phyloP scores from a whole-genome alignment of 2,888 invertebrate genomes.

The Hydroisotoma schaefferi region DNA sequence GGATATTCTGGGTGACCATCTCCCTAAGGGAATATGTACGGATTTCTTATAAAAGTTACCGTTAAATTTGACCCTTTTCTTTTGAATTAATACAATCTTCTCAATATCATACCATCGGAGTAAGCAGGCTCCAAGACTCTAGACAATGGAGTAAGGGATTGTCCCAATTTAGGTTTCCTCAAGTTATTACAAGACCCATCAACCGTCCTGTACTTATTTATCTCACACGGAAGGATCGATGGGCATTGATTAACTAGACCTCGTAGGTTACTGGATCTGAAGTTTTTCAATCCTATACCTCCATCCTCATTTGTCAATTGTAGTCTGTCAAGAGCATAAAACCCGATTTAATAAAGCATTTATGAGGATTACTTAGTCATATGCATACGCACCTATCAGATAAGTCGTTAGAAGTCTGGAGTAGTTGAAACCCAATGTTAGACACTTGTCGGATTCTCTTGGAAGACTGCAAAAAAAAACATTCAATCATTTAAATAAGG shows the following conservation, averaged over 20 bases:
- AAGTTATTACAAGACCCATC: slow-evolving; percentile 96
- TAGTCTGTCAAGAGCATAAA: slow-evolving; percentile 17
- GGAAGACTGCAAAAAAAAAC: slow-evolving; percentile 34
- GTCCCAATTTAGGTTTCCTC: slow-evolving; percentile 74
- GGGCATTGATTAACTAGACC: slow-evolving; percentile 34
- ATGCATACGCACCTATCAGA: slow-evolving; percentile 22
- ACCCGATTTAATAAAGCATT: not conserved
- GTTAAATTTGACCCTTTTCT: not conserved
- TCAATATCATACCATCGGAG: slow-evolving; percentile 57
- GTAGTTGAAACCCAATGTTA: slow-evolving; percentile 35
- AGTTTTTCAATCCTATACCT: slow-evolving; percentile 36
- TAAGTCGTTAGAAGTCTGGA: slow-evolving; percentile 42
- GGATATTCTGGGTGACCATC: slow-evolving; percentile 53
- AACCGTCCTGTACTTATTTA: slow-evolving; percentile 62
- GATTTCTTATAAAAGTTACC: not conserved
- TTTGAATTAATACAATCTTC: not conserved
- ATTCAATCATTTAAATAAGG: not conserved
- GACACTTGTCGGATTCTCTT: slow-evolving; percentile 44
- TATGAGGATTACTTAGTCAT: not conserved
- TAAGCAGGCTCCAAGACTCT: slow-evolving; percentile 66
- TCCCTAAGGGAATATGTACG: not conserved
- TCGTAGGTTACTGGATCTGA: slow-evolving; percentile 33
- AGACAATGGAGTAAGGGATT: slow-evolving; percentile 62
- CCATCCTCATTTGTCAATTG: slow-evolving; percentile 39
- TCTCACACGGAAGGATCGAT: slow-evolving; percentile 27